Evolutionary conservation across 2,797 vertebrate genomes (phyloP).

Genomic region (Phoebastria nigripes): DNA sequence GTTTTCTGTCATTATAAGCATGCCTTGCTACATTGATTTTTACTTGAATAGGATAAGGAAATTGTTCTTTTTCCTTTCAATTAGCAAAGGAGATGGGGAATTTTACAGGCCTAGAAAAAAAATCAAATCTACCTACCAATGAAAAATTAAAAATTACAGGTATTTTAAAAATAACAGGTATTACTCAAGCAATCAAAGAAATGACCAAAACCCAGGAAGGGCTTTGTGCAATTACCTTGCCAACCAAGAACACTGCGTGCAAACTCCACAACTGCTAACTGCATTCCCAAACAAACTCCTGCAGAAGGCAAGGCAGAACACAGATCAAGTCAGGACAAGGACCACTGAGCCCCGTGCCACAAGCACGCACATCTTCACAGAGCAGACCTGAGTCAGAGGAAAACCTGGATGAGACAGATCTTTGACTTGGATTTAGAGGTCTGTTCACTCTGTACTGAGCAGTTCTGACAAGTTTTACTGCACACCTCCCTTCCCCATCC

Average conservation of each 20-base stretch:
- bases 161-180: background rate
- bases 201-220: background rate
- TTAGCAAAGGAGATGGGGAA: background rate
- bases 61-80: background rate
- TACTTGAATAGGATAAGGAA: background rate
- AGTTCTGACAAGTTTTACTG: background rate
- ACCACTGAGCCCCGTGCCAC: rapidly evolving
- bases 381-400: background rate
- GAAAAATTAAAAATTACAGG: background rate
- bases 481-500: background rate
- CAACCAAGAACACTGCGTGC: slow-evolving; percentile 88
- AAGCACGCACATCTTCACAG: background rate
- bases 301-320: slow-evolving; percentile 5
- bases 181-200: background rate
- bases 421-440: background rate
- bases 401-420: background rate
- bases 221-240: slow-evolving; percentile 79
- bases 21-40: background rate
- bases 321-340: background rate
- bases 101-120: background rate
- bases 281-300: slow-evolving; percentile 97
- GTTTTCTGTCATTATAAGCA: background rate
- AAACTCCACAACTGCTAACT: slow-evolving; percentile 93
- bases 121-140: background rate
- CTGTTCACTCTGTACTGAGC: background rate